A percentile compares a stretch with the other conserved stretches of the same genome.
These are phyloP conservation scores for Ictidomys tridecemlineatus DNA, from an alignment of 2,113 vertebrate genomes.

Conservation along the genomic window DNA sequence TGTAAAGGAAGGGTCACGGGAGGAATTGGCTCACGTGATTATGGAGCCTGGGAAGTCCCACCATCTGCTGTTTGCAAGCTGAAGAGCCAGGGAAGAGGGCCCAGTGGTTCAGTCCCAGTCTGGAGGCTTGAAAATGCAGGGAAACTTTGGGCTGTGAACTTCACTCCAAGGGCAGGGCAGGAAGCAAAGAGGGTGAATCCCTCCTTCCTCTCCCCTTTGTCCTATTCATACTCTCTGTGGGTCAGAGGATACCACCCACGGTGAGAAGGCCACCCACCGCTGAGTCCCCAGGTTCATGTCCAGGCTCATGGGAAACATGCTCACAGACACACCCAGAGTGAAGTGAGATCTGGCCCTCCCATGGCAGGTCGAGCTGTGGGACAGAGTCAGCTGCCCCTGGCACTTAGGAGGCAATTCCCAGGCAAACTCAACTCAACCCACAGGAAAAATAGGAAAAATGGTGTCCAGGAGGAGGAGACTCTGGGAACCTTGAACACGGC, in stretches of 20 bases:
- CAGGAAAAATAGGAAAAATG: background rate
- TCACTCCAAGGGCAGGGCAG: background rate
- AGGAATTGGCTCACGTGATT: background rate
- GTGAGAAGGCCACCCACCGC: background rate
- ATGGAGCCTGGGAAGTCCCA: background rate
- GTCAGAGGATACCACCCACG: accelerated
- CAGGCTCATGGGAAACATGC: background rate
- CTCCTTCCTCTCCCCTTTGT: background rate
- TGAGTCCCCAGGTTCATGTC: background rate
- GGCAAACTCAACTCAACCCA: background rate
- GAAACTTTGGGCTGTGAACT: background rate
- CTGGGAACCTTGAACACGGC: accelerated
- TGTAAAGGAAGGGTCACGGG: accelerated
- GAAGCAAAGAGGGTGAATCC: background rate
- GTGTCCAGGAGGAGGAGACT: accelerated
- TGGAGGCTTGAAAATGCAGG: background rate
- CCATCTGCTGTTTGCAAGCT: too few relatives aligned
- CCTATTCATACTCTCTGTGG: background rate
- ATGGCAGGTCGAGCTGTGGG: background rate
- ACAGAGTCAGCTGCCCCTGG: too few relatives aligned
- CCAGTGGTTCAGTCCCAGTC: background rate
- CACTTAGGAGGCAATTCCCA: background rate
- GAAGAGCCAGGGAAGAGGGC: background rate
- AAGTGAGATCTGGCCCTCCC: too few relatives aligned
- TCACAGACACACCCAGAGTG: background rate